Evolutionary conservation across 2,888 invertebrate genomes (phyloP).

Genomic region (Lepidocyrtoides sp.): DNA sequence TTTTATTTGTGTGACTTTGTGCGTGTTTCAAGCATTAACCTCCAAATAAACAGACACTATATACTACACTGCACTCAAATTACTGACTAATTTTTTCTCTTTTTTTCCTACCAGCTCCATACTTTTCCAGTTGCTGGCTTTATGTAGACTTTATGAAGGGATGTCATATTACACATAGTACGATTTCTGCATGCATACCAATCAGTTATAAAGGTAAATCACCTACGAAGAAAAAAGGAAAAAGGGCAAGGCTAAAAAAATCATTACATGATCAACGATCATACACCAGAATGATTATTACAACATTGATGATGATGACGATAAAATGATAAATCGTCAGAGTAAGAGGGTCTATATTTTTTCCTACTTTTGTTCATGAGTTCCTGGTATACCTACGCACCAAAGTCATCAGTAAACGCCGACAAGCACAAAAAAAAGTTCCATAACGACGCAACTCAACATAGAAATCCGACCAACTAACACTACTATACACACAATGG

Average conservation of each 20-base stretch:
- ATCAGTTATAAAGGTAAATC: background rate
- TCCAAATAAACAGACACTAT: background rate
- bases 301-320: background rate
- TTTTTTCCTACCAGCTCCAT: background rate
- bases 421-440: no score
- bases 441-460: background rate
- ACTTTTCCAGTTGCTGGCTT: background rate
- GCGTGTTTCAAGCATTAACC: background rate
- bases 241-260: constrained; percentile 40
- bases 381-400: constrained; percentile 2
- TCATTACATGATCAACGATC: background rate
- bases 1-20: background rate
- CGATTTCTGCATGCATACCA: no score
- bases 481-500: no score
- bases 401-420: background rate
- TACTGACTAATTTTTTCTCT: background rate
- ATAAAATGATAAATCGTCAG: constrained; percentile 28
- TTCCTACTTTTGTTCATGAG: background rate
- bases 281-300: background rate
- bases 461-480: background rate
- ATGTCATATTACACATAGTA: no score
- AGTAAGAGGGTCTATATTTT: background rate
- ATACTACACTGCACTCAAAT: background rate
- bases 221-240: background rate
- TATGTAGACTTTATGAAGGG: no score